Conservation (phyloP, 2,113 vertebrate genomes). For the Pimephales promelas region DNA sequence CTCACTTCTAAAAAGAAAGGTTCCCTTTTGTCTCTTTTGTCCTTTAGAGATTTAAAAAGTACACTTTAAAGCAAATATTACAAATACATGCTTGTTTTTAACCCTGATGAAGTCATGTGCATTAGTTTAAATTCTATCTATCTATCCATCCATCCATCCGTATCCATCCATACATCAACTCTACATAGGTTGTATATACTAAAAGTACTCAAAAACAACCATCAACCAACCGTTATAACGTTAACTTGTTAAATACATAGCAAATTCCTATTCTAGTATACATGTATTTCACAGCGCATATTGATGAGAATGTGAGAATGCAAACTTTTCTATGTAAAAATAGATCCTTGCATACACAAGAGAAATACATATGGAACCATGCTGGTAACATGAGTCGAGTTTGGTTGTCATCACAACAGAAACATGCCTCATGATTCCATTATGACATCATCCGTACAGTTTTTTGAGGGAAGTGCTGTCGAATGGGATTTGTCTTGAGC, state of each 20-base stretch:
- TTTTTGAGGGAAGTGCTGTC: conserved; percentile 32
- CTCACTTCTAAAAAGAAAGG: neutral
- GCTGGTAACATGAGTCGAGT: conserved; percentile 8
- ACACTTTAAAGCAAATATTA: too few relatives aligned
- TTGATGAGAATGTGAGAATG: too few relatives aligned
- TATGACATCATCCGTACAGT: conserved; percentile 39
- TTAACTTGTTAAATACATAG: too few relatives aligned
- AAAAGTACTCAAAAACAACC: neutral
- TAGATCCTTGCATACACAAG: neutral
- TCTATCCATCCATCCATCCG: neutral
- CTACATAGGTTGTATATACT: neutral
- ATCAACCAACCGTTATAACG: too few relatives aligned
- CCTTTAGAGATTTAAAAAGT: too few relatives aligned
- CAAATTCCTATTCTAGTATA: too few relatives aligned
- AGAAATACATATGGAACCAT: conserved; percentile 18
- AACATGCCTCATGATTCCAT: conserved; percentile 32
- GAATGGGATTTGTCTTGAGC: conserved; percentile 17
- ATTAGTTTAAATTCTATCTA: too few relatives aligned
- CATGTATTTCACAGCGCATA: too few relatives aligned
- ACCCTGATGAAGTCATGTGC: too few relatives aligned
- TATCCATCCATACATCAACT: neutral
- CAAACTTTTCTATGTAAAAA: neutral
- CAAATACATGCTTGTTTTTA: too few relatives aligned
- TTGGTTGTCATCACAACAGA: conserved; percentile 17
- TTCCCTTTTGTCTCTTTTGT: too few relatives aligned